Evolutionary conservation across 37 sponge, comb jelly and placozoan species (phyloP).

Genomic region (Beroe ovata): DNA sequence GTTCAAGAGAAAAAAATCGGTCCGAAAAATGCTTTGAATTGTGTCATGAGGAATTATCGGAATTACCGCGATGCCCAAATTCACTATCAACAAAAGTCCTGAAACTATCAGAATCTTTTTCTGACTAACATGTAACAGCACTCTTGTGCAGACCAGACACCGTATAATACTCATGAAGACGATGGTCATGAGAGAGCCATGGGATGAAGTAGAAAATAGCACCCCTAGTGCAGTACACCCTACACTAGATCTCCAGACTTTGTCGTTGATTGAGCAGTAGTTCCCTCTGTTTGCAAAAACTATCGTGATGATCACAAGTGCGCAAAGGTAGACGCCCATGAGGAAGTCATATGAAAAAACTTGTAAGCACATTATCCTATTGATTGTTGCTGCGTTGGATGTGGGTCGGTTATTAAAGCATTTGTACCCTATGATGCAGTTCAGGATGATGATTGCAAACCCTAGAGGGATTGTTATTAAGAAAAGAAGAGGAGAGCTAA

Average conservation of each 20-base stretch:
- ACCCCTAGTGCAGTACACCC: background rate
- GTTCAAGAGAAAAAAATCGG: background rate
- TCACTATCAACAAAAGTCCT: background rate
- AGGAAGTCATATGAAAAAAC: conserved; percentile 1
- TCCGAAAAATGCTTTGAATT: conserved; percentile 15
- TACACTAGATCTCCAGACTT: conserved; percentile 23
- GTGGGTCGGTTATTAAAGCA: background rate
- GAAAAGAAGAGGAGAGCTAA: background rate
- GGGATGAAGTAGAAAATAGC: conserved; percentile 17
- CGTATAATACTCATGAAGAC: conserved; percentile 28
- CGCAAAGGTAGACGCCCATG: conserved; percentile 22
- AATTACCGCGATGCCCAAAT: background rate
- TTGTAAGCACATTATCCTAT: conserved; percentile 1
- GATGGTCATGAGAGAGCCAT: conserved; percentile 23
- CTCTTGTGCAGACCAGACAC: background rate
- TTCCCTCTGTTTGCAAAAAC: background rate
- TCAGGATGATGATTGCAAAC: background rate
- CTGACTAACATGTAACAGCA: background rate
- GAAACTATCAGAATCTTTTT: background rate
- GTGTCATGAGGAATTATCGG: background rate
- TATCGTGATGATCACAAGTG: background rate
- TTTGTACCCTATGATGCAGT: background rate
- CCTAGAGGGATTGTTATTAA: background rate
- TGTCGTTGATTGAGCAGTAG: background rate
- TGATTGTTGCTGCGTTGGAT: background rate